These are phyloP conservation scores for Pelobates fuscus DNA, from an alignment of 2,113 vertebrate genomes.

Conservation along the genomic window DNA sequence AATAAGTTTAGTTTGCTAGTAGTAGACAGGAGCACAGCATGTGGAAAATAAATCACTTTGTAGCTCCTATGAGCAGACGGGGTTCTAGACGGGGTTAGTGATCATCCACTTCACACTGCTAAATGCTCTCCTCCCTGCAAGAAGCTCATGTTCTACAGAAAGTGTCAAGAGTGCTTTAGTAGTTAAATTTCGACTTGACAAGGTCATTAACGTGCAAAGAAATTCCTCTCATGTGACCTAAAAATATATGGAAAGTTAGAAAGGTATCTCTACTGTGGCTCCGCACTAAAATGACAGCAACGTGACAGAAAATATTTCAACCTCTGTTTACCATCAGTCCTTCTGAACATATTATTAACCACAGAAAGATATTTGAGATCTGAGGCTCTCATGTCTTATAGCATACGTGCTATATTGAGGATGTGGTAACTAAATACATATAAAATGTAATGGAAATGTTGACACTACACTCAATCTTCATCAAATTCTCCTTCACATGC, in stretches of 20 bases:
- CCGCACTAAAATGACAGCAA: constrained; percentile 24
- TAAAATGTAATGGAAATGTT: constrained; percentile 18
- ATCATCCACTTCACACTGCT: too few relatives aligned
- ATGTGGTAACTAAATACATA: constrained; percentile 35
- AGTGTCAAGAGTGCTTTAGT: too few relatives aligned
- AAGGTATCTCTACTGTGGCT: constrained; percentile 13
- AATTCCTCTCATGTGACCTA: constrained; percentile 20
- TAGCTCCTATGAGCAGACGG: too few relatives aligned
- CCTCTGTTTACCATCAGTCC: background rate
- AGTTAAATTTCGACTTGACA: constrained; percentile 32
- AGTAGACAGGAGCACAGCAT: too few relatives aligned
- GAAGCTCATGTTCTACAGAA: too few relatives aligned
- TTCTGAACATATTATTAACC: constrained; percentile 32
- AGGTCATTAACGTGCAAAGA: constrained; percentile 9
- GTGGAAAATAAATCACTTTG: too few relatives aligned
- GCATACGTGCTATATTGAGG: constrained; percentile 17
- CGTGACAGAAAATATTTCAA: constrained; percentile 6
- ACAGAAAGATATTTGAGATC: constrained; percentile 23
- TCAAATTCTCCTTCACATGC: background rate
- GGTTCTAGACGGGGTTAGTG: too few relatives aligned
- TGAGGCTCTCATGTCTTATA: background rate
- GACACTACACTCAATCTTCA: constrained; percentile 22
- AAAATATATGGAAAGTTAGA: constrained; percentile 27
- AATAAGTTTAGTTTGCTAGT: too few relatives aligned
- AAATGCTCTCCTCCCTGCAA: too few relatives aligned